Base-by-base conservation (phyloP, 1,140 invertebrate genomes). In the Trichomalopsis sarcophagae region DNA sequence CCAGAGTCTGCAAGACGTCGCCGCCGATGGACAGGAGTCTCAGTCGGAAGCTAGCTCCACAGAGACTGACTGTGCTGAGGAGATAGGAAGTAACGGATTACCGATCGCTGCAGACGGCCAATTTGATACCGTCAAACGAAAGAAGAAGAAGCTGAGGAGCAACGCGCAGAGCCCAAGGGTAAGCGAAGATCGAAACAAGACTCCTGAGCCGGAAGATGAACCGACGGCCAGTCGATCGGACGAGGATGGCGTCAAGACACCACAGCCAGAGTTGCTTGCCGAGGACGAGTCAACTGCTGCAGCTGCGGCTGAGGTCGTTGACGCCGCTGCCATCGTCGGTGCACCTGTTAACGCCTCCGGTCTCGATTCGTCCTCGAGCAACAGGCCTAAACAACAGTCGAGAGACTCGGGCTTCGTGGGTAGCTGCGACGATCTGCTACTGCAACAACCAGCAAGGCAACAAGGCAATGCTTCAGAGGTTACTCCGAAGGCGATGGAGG, bases 321-420 rank as follows among this genome's bases (percentile, higher is more conserved):
- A 62, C 17, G 21, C 21, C 55, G 55, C 55, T n/a, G 55, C 7
- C 6, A 6, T 14, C 21, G 21, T 62, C 17, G 55, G 21, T 21
- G 55, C 55, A 6, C 55, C 55, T 62, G 55, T 62, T 21, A 62
- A 62, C 21, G 55, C 21, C n/a, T 17, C 17, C 17, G 7, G 10
- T 27, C 33, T 11, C 1, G 62, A 68, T 23, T 55, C 62, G 1
- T 69, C 68, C 10, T 30, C 74, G n/a, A 79, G 69, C 13, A 30
- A 68, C 23, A 87, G 90, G n/a, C 87, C 91, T 82, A 96, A 96
- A 89, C 96, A 97, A 89, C 96, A 97, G 83, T 97, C 96, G 88
- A 93, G 97, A 81, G 97, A 98, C 91, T 97, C 97, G 87, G 97
- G 97, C 5, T 98, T 98, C 88, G 95, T 97, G 62, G 97, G 97